Conservation (phyloP, 2,113 vertebrate genomes). For the Pteronura brasiliensis region DNA sequence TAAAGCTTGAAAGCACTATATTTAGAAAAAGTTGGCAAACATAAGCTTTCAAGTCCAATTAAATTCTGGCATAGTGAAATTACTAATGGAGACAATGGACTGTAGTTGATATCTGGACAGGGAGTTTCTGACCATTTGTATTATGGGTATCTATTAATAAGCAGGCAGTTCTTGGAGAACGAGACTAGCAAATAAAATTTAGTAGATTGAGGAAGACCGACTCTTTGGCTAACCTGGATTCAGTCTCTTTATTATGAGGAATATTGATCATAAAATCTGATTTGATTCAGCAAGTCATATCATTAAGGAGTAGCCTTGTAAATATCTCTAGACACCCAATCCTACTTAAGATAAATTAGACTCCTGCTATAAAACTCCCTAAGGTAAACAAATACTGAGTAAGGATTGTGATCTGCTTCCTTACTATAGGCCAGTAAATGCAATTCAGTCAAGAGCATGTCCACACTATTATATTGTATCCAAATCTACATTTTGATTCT, state of each 20-base stretch:
- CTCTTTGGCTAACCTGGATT: constrained; percentile 9
- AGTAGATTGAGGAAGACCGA: neutral
- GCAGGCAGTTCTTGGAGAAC: constrained; percentile 1
- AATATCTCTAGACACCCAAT: constrained; percentile 28
- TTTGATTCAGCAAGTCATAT: constrained; percentile 29
- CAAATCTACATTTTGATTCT: neutral
- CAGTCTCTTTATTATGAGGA: constrained; percentile 40
- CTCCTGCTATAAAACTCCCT: neutral
- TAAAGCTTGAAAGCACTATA: constrained; percentile 48
- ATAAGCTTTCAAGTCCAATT: constrained; percentile 33
- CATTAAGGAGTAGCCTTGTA: constrained; percentile 6
- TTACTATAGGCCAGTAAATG: neutral
- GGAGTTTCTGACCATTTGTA: constrained; percentile 39
- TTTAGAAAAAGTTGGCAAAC: constrained; percentile 53
- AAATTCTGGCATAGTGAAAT: constrained; percentile 23
- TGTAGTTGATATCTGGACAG: neutral
- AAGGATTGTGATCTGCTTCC: neutral
- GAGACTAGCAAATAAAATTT: constrained; percentile 49
- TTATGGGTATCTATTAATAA: constrained; percentile 44
- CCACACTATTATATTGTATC: neutral
- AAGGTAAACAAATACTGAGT: neutral
- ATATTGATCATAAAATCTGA: constrained; percentile 56
- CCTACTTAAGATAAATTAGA: constrained; percentile 14
- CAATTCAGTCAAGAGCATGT: neutral
- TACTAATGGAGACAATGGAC: constrained; percentile 37